phyloP scores from a whole-genome alignment of 2,797 vertebrate species.

The Micrastur ruficollis region DNA sequence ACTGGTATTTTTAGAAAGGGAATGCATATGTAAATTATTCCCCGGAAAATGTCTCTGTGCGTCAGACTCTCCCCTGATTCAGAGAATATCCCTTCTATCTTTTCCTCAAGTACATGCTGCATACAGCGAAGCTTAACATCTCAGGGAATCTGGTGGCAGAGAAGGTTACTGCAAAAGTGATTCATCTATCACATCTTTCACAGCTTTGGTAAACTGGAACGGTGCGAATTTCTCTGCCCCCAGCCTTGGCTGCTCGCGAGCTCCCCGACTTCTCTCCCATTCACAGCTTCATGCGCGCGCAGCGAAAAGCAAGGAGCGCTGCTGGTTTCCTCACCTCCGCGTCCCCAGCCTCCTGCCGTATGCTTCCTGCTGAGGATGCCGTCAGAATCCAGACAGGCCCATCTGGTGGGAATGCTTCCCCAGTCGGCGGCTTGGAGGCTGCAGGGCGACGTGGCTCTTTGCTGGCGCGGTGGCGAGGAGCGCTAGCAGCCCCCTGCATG shows the following conservation, averaged over 20 bases:
- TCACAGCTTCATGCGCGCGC: not conserved
- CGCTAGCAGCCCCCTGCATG: not conserved
- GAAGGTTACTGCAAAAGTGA: slow-evolving; percentile 50
- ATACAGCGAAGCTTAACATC: not conserved
- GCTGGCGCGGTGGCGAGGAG: not conserved
- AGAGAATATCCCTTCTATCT: slow-evolving; percentile 60
- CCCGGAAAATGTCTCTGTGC: slow-evolving; percentile 61
- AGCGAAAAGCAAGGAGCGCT: not conserved
- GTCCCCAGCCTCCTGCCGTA: not conserved
- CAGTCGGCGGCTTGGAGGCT: fast-evolving
- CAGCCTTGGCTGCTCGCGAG: not conserved
- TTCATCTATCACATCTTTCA: slow-evolving; percentile 57
- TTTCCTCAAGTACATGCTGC: slow-evolving; percentile 51
- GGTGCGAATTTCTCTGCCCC: slow-evolving; percentile 1
- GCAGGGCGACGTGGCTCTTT: fast-evolving
- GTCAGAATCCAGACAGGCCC: not conserved
- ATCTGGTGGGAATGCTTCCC: not conserved
- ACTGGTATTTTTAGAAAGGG: slow-evolving; percentile 64
- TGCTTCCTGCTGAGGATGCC: not conserved
- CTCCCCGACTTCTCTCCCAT: not conserved
- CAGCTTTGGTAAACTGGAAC: slow-evolving; percentile 23
- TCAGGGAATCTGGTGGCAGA: not conserved
- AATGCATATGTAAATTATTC: slow-evolving; percentile 66
- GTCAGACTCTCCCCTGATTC: slow-evolving; percentile 59
- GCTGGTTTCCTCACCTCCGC: not conserved